These are phyloP conservation scores for Hormiphora californensis DNA, from an alignment of 37 sponge, comb jelly and placozoan species.

Conservation along the genomic window DNA sequence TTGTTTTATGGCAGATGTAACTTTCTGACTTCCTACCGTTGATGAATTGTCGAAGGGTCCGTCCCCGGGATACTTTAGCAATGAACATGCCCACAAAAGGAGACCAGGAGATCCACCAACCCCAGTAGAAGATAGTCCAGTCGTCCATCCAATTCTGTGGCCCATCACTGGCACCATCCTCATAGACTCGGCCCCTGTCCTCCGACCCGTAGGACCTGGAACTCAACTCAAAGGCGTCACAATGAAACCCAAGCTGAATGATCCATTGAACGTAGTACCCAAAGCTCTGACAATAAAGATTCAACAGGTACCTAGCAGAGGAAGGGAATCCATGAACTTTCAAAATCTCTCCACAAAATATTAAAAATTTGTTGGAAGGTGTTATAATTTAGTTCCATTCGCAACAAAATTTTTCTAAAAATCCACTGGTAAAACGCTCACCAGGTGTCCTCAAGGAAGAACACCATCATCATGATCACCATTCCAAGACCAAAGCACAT, in stretches of 20 bases:
- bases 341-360: not conserved
- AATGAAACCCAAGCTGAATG: conserved; percentile 8
- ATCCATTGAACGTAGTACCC: conserved; percentile 42
- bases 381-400: too few relatives aligned
- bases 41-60: conserved; percentile 38
- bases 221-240: conserved; percentile 32
- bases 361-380: too few relatives aligned
- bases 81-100: conserved; percentile 54
- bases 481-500: conserved; percentile 39
- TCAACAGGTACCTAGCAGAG: conserved; percentile 18
- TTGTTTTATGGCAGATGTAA: too few relatives aligned
- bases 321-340: not conserved
- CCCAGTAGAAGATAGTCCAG: conserved; percentile 56
- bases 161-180: conserved; percentile 7
- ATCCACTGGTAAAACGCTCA: too few relatives aligned
- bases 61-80: conserved; percentile 43
- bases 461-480: conserved; percentile 44
- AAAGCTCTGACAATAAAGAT: conserved; percentile 28
- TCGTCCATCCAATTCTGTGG: conserved; percentile 14
- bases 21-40: conserved; percentile 34
- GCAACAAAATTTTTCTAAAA: too few relatives aligned
- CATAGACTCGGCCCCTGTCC: conserved; percentile 16
- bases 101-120: conserved; percentile 55
- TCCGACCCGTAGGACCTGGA: not conserved
- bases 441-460: conserved; percentile 37